Base-by-base conservation (phyloP, 2,113 vertebrate genomes). In the Anseranas semipalmata region DNA sequence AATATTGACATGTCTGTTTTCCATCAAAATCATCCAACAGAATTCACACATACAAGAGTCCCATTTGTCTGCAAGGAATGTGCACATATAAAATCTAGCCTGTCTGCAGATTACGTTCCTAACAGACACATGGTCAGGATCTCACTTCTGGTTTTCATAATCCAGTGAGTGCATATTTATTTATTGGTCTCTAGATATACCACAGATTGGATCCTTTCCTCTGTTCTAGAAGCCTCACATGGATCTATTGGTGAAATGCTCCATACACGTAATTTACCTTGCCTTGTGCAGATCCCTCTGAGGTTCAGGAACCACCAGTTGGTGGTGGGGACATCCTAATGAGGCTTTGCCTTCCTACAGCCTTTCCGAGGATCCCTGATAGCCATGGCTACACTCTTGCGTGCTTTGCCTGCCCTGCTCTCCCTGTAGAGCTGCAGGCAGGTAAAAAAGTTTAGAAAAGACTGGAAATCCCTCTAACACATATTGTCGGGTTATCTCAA, bases 251-350 rank as follows among this genome's bases (percentile, higher is more conserved):
- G 46, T 25, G 56, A 74, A 67, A 59, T 7, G 30, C 60, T 94
- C 21, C 27, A 50, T 37, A 24, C 0, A 0, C 4, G 10, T 0
- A 20, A 30, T 0, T 58, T 46, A 53, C 48, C 27, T 56, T 60
- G 48, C 15, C 46, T 91, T 58, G 6, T 6, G 5, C 0, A 3
- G 37, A 21, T 72, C 28, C 63, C 22, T 39, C 46, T 74, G 56
- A 81, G 67, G 50, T n/a, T 93, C 7, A 67, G 85, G 55, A 75
- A 30, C 11, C 7, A 65, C 33, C n/a, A 73, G 22, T 3, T 62
- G 33, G 37, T 73, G 43, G 48, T 86, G 15, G 4, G 41, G 21
- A 58, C 41, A 53, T 58, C 24, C n/a, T 9, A 21, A 25, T 2
- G 28, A 37, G 30, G 88, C 71, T 41, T 19, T 39, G 32, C 6